Evolutionary conservation across 92 coral and sea anemone genomes (phyloP).

Genomic region (Palythoa caribaeorum): DNA sequence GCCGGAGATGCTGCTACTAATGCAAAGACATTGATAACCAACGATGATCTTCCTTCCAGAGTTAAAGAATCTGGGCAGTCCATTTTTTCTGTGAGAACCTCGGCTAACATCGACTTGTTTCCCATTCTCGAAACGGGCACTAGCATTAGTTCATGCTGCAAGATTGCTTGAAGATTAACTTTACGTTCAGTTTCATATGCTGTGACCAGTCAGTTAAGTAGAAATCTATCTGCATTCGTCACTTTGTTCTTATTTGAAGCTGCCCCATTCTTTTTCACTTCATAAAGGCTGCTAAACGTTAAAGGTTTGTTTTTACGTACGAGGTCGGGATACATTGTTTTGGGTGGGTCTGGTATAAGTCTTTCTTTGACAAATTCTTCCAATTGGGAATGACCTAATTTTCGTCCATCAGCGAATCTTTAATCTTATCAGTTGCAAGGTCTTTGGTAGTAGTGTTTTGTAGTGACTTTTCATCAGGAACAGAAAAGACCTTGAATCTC

Average conservation of each 20-base stretch:
- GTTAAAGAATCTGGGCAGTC: conserved; percentile 48
- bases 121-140: conserved; percentile 69
- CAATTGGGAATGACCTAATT: neutral
- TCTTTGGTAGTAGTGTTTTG: conserved; percentile 62
- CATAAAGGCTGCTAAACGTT: neutral
- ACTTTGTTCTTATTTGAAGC: neutral
- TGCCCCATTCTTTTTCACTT: neutral
- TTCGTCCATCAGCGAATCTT: conserved; percentile 51
- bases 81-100: conserved; percentile 55
- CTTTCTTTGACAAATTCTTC: neutral
- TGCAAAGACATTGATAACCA: neutral
- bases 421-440: conserved; percentile 53
- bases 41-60: conserved; percentile 9
- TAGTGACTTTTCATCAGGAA: conserved; percentile 52
- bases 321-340: neutral
- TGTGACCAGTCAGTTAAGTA: no score
- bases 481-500: conserved; percentile 64
- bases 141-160: no score
- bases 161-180: conserved; percentile 5
- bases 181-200: conserved; percentile 20
- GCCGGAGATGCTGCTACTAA: conserved; percentile 50
- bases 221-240: neutral
- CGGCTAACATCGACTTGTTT: conserved; percentile 64
- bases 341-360: neutral
- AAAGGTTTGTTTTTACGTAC: conserved; percentile 7